Evolutionary conservation across 2,113 vertebrate species (phyloP).

Genomic region (Stegastes partitus): DNA sequence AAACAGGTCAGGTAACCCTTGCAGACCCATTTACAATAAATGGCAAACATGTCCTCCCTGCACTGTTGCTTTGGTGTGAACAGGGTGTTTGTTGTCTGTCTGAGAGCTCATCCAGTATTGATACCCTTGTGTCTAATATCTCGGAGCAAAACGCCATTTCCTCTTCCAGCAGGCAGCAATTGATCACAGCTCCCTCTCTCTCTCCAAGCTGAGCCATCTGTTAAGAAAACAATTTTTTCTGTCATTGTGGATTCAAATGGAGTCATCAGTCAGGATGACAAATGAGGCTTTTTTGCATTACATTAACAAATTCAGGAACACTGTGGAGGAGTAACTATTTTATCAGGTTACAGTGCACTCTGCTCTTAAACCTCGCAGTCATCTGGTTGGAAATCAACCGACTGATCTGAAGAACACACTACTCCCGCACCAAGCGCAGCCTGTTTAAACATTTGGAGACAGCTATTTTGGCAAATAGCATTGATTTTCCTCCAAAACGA

Average conservation of each 20-base stretch:
- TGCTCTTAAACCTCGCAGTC: neutral
- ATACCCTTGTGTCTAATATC: constrained; percentile 64
- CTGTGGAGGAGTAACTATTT: constrained; percentile 20
- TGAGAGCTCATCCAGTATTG: constrained; percentile 60
- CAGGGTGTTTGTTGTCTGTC: constrained; percentile 47
- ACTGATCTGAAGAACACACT: constrained; percentile 21
- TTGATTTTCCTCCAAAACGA: constrained; percentile 68
- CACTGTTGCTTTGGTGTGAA: constrained; percentile 8
- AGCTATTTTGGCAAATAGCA: constrained; percentile 63
- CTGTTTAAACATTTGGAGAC: constrained; percentile 65
- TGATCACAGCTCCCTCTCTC: constrained; percentile 57
- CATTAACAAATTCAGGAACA: constrained; percentile 40
- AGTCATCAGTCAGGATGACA: constrained; percentile 57
- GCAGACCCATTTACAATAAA: constrained; percentile 34
- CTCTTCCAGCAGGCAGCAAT: constrained; percentile 56
- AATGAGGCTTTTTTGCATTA: constrained; percentile 28
- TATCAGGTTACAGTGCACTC: constrained; percentile 9
- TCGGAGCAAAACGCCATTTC: constrained; percentile 69
- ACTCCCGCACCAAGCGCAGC: constrained; percentile 27
- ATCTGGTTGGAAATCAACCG: constrained; percentile 28
- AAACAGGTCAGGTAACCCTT: constrained; percentile 17
- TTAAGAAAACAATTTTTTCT: constrained; percentile 64
- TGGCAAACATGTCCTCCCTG: constrained; percentile 31
- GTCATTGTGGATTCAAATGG: constrained; percentile 61
- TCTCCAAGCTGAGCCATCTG: constrained; percentile 60